phyloP scores from a whole-genome alignment of 2,888 invertebrate genomes.

The Aelia acuminata region DNA sequence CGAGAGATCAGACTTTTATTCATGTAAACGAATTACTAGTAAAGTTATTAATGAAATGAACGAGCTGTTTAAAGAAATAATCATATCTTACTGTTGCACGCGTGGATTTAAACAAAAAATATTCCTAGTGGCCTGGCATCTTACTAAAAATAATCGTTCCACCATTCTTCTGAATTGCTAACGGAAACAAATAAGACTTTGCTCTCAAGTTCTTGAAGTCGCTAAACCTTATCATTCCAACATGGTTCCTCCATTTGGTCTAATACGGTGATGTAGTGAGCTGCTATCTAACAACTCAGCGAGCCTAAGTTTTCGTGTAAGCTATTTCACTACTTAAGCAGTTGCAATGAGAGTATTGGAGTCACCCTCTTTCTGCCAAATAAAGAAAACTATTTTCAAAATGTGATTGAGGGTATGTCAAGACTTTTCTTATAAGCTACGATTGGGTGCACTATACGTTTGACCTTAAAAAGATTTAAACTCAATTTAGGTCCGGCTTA shows the following conservation, averaged over 20 bases:
- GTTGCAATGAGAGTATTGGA: neutral
- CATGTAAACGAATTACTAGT: too few relatives aligned
- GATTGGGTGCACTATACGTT: too few relatives aligned
- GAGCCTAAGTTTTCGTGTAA: neutral
- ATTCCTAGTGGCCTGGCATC: neutral
- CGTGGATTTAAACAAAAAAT: too few relatives aligned
- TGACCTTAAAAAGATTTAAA: too few relatives aligned
- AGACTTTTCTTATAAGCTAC: too few relatives aligned
- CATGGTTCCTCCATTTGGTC: neutral
- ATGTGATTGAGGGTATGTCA: too few relatives aligned
- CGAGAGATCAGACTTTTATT: too few relatives aligned
- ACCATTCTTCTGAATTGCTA: neutral
- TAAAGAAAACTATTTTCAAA: too few relatives aligned
- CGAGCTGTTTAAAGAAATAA: too few relatives aligned
- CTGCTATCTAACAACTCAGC: neutral
- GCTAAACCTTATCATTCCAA: neutral
- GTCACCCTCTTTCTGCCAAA: neutral
- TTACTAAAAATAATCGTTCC: neutral
- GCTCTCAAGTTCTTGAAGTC: neutral
- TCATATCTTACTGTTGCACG: too few relatives aligned
- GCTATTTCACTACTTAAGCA: neutral
- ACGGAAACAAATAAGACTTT: neutral
- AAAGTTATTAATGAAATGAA: too few relatives aligned
- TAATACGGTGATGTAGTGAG: slow-evolving; percentile 1
- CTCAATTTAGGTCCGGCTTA: too few relatives aligned